Percentiles rank a stretch among this genome's conserved stretches.
Evolutionary conservation across 2,113 vertebrate species (phyloP).

Genomic region (Candoia aspera): DNA sequence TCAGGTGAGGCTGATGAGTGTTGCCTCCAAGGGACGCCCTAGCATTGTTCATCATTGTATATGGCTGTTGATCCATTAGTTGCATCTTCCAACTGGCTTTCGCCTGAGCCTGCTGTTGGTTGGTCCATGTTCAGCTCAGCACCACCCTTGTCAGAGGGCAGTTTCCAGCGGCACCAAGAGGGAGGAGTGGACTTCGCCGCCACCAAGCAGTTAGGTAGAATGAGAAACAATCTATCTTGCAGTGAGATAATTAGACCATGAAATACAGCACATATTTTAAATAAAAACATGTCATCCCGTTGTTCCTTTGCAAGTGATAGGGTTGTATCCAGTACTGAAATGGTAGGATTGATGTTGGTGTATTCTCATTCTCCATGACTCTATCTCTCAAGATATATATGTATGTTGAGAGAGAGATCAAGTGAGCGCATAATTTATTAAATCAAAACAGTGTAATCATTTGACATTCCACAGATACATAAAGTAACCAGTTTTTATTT

Average conservation of each 20-base stretch:
- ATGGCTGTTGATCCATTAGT: too few species aligned
- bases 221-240: not conserved
- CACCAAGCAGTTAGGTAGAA: not conserved
- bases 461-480: not conserved
- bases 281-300: not conserved
- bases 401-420: not conserved
- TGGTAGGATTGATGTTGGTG: not conserved
- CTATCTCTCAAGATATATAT: not conserved
- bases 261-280: not conserved
- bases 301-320: not conserved
- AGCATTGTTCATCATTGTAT: too few species aligned
- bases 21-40: too few species aligned
- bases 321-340: not conserved
- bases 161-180: too few species aligned
- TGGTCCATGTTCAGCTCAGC: too few species aligned
- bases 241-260: not conserved
- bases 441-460: not conserved
- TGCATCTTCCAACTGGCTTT: too few species aligned
- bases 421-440: fast-evolving
- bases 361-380: not conserved
- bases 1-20: too few species aligned
- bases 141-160: too few species aligned
- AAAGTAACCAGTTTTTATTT: constrained; percentile 12
- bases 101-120: too few species aligned
- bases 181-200: too few species aligned